These are phyloP conservation scores for Buathra laborator DNA, from an alignment of 2,888 invertebrate genomes.

Conservation along the genomic window DNA sequence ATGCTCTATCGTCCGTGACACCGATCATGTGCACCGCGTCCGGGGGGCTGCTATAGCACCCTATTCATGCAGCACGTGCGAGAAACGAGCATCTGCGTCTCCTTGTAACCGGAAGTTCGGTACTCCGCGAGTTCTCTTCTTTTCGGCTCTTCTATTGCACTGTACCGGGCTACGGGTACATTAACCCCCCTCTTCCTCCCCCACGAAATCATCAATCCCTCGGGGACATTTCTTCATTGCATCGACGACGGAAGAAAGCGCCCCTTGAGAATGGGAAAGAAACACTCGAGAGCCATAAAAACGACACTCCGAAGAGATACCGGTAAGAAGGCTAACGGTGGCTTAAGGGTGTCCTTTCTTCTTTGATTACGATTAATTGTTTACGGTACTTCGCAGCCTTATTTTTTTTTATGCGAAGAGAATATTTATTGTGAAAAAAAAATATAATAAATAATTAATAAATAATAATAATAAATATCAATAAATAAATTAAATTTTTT, in stretches of 20 bases:
- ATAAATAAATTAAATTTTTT: neutral
- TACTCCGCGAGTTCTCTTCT: conserved; percentile 19
- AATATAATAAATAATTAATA: neutral
- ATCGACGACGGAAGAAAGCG: neutral
- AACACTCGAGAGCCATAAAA: conserved; percentile 14
- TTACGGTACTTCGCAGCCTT: neutral
- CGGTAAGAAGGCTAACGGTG: too few relatives aligned
- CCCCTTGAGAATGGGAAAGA: neutral
- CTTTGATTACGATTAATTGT: too few relatives aligned
- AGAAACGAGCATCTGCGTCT: conserved; percentile 56
- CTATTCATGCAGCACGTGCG: conserved; percentile 65
- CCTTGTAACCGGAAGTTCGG: conserved; percentile 50
- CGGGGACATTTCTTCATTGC: conserved; percentile 7
- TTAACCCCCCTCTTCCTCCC: neutral
- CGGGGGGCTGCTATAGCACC: conserved; percentile 27
- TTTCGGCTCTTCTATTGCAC: too few relatives aligned
- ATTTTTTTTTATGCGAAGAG: neutral
- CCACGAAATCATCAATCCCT: neutral
- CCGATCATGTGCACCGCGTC: neutral
- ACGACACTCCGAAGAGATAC: conserved; percentile 10
- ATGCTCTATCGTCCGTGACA: conserved; percentile 54
- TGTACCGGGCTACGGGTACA: too few relatives aligned
- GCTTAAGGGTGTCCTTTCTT: too few relatives aligned
- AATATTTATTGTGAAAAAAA: neutral
- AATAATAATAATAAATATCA: neutral